A percentile compares a stretch with the other conserved stretches of the same genome.
Evolutionary conservation across 1,140 invertebrate genomes (phyloP).

Genomic region (Triops cancriformis): DNA sequence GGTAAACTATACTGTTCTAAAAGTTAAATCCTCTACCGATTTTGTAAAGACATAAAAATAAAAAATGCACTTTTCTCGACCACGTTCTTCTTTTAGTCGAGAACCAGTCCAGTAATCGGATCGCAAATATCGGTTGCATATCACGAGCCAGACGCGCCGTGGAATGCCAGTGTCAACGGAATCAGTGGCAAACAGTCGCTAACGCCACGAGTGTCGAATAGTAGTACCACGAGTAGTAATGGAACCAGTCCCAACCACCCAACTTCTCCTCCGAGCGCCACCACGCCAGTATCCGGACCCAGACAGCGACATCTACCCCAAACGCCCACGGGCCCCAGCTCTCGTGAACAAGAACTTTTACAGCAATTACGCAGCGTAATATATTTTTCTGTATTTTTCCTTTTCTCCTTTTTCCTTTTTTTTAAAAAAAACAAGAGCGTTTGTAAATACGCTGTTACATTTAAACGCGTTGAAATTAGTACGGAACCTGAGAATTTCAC

Average conservation of each 20-base stretch:
- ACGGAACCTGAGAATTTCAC: too few relatives aligned
- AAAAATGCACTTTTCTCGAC: too few relatives aligned
- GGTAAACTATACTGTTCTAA: slow-evolving; percentile 31
- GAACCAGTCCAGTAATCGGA: background rate
- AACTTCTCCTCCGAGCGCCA: background rate
- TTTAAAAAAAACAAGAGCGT: too few relatives aligned
- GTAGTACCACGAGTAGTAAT: background rate
- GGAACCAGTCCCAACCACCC: background rate
- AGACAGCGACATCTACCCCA: background rate
- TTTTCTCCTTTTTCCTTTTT: too few relatives aligned
- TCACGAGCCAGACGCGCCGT: background rate
- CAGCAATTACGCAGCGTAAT: slow-evolving; percentile 3
- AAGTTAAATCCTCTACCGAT: too few relatives aligned
- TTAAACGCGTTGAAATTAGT: too few relatives aligned
- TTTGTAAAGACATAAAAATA: too few relatives aligned
- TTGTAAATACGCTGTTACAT: too few relatives aligned
- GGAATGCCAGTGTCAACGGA: slow-evolving; percentile 10
- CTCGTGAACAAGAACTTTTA: background rate
- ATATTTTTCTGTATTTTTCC: too few relatives aligned
- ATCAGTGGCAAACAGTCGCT: background rate
- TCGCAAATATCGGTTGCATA: background rate
- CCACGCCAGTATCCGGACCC: background rate
- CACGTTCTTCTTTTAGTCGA: slow-evolving; percentile 19
- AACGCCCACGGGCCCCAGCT: background rate
- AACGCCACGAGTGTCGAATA: background rate